Base-by-base conservation (phyloP, 2,113 vertebrate genomes). In the Micromys minutus region DNA sequence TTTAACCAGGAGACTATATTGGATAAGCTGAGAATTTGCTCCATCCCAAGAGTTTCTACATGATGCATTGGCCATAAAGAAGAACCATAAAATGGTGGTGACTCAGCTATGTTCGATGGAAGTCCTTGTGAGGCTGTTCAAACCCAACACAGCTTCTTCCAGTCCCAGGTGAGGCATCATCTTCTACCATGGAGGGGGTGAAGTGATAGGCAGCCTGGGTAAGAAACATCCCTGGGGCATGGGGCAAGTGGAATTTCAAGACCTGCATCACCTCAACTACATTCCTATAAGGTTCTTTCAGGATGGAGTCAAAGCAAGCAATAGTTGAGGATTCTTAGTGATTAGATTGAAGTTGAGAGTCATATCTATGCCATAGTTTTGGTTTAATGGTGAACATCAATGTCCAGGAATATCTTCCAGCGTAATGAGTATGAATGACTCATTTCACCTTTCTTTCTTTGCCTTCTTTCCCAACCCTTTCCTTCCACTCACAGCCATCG, bases 141-240 rank as follows among this genome's bases (percentile, higher is more conserved):
- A 99, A 95, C 98, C 98, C 26, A 98, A 97, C 50, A 3, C 76
- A 3, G 74, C 87, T 36, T 92, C 97, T 16, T 61, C 88, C 0
- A 93, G 96, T 36, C 96, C 96, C 93, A 97, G 97, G 91, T 97
- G 96, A 98, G 98, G 98, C 57, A 95, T 99, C 17, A 75, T 99
- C 0, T 99, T 98, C 94, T 98, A 98, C 97, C 98, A 99, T 0
- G 98, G 99, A 92, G 99, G 98, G 5, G 98, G 97, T 31, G 97
- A 98, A 96, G 92, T 98, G 3, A 31, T 98, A 15, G 98, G 99
- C 34, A 98, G 98, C 90, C 98, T 99, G 76, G 98, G 99, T 99
- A 98, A 98, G 98, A 6, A 24, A 31, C 47, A 36, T 76, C n/a
- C 55, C 2, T 13, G 39, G 1, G 22, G 21, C 5, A 0, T 22